Evolutionary conservation across 2,113 vertebrate species (phyloP).

Genomic region (Rhinolophus ferrumequinum): DNA sequence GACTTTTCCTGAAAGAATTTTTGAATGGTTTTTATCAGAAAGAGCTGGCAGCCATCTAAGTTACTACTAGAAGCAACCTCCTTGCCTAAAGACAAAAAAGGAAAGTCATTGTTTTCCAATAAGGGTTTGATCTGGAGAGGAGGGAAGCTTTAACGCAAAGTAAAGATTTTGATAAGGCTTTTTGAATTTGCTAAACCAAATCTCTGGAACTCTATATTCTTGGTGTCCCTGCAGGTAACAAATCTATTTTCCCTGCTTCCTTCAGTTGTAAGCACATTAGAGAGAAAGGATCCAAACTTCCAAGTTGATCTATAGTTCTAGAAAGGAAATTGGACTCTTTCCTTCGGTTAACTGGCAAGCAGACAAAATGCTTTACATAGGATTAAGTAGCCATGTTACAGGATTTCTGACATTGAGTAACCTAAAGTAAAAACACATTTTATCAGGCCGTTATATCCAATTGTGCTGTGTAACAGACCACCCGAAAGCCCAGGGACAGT

Average conservation of each 20-base stretch:
- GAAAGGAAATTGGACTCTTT: neutral
- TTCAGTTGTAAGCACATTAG: neutral
- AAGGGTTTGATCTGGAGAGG: neutral
- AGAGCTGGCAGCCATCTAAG: neutral
- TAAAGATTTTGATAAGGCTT: neutral
- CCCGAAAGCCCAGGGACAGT: neutral
- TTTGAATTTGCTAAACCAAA: neutral
- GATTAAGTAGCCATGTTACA: neutral
- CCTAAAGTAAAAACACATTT: neutral
- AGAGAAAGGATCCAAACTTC: neutral
- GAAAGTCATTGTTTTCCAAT: neutral
- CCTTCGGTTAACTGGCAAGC: neutral
- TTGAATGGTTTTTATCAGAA: neutral
- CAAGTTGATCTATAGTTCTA: neutral
- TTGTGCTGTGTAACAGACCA: neutral
- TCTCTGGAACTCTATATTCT: neutral
- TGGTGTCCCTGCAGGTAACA: neutral
- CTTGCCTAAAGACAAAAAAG: neutral
- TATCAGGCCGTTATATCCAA: neutral
- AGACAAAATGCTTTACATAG: constrained; percentile 16
- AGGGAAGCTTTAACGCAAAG: neutral
- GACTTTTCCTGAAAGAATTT: neutral
- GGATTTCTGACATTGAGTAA: neutral
- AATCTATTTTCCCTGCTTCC: neutral
- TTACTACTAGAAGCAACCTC: neutral